Percentiles rank a stretch among this genome's conserved stretches.
phyloP scores from a whole-genome alignment of 2,888 invertebrate species.

The Plagiodera versicolora region DNA sequence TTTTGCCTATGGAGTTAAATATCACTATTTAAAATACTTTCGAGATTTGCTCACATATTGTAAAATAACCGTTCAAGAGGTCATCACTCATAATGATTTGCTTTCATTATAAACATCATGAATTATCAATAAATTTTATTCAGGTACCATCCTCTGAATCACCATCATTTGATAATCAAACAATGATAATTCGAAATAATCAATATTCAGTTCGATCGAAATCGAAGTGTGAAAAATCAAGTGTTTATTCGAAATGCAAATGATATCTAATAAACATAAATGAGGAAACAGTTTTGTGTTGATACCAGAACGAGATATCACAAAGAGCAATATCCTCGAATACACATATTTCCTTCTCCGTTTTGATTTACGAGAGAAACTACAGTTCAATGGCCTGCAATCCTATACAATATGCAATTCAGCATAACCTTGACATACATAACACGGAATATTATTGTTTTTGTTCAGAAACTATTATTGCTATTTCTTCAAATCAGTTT shows the following conservation, averaged over 20 bases:
- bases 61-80: too few species aligned
- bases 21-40: too few species aligned
- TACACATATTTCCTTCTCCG: slow-evolving; percentile 21
- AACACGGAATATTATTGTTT: slow-evolving; percentile 23
- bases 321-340: slow-evolving; percentile 20
- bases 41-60: too few species aligned
- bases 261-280: not conserved
- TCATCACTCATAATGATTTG: too few species aligned
- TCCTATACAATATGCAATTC: slow-evolving; percentile 23
- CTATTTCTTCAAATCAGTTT: not conserved
- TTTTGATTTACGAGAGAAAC: slow-evolving; percentile 18
- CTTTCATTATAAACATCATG: too few species aligned
- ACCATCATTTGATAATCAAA: too few species aligned
- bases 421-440: slow-evolving; percentile 27
- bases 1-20: too few species aligned
- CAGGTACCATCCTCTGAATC: too few species aligned
- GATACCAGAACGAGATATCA: slow-evolving; percentile 9
- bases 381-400: slow-evolving; percentile 21
- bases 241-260: too few species aligned
- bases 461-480: slow-evolving; percentile 15
- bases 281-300: not conserved
- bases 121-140: too few species aligned
- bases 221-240: not conserved
- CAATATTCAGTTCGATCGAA: too few species aligned
- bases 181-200: too few species aligned